phyloP scores from a whole-genome alignment of 2,797 vertebrate species.

The Anolis apletophallus region DNA sequence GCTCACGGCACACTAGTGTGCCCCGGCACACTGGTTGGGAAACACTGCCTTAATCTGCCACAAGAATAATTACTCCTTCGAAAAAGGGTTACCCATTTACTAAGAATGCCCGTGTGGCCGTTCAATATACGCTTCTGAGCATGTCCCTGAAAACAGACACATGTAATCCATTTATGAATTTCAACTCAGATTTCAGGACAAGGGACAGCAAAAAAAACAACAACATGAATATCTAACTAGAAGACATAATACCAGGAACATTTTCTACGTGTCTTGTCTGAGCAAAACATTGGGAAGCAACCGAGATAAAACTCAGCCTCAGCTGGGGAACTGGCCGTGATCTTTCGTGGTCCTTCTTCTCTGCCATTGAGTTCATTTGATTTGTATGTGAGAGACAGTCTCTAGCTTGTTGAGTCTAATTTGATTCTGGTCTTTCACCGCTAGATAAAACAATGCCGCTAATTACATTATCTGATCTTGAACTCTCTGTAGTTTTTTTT shows the following conservation, averaged over 20 bases:
- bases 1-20: too few relatives aligned
- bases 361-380: too few relatives aligned
- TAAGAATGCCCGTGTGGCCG: not conserved
- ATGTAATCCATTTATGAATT: not conserved
- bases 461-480: not conserved
- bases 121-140: not conserved
- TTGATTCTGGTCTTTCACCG: not conserved
- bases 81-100: not conserved
- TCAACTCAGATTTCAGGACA: not conserved
- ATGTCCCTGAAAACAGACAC: not conserved
- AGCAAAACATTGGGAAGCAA: not conserved
- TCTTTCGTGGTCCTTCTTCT: not conserved
- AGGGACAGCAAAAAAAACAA: not conserved
- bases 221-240: not conserved
- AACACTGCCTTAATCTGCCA: too few relatives aligned
- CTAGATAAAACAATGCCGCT: not conserved
- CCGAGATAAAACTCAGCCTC: not conserved
- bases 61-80: not conserved
- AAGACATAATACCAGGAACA: not conserved
- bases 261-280: not conserved
- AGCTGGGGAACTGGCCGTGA: not conserved
- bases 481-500: not conserved
- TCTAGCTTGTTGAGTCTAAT: slow-evolving; percentile 2
- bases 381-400: not conserved
- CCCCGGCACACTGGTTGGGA: too few relatives aligned